These are phyloP conservation scores for Himalopsyche anomala DNA, from an alignment of 2,888 invertebrate species.

Conservation along the genomic window DNA sequence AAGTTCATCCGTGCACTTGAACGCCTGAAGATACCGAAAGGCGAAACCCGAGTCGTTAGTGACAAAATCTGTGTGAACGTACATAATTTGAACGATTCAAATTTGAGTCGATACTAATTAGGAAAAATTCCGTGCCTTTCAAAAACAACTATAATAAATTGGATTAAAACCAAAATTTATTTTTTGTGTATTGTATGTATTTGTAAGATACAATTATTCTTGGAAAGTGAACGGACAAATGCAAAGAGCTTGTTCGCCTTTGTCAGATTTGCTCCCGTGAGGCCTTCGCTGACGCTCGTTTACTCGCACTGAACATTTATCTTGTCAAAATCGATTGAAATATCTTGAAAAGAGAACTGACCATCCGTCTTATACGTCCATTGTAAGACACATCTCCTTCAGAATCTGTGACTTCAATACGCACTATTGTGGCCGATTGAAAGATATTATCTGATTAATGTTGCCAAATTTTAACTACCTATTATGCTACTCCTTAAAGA, in stretches of 20 bases:
- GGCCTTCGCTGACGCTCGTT: constrained; percentile 36
- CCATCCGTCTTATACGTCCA: constrained; percentile 51
- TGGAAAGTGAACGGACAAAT: neutral
- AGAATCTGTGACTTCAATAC: neutral
- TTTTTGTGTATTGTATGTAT: too few species aligned
- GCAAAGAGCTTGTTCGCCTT: neutral
- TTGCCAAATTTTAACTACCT: too few species aligned
- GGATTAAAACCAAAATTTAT: too few species aligned
- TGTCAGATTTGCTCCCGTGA: constrained; percentile 23
- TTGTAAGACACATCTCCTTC: neutral
- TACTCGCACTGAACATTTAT: constrained; percentile 50
- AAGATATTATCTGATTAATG: constrained; percentile 14
- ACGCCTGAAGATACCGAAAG: constrained; percentile 8
- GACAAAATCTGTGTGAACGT: too few species aligned
- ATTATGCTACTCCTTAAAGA: too few species aligned
- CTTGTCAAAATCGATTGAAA: constrained; percentile 53
- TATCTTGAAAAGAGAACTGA: constrained; percentile 44
- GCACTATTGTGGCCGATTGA: constrained; percentile 16
- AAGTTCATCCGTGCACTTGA: too few species aligned
- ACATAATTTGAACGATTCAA: too few species aligned
- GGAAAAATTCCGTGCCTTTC: too few species aligned
- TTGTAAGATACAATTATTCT: neutral
- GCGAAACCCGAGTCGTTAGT: constrained; percentile 18
- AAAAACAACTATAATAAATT: too few species aligned
- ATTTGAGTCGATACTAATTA: too few species aligned